Percentiles rank a stretch among this genome's conserved stretches.
Evolutionary conservation across 2,888 invertebrate genomes (phyloP).

Genomic region (Carabus problematicus): DNA sequence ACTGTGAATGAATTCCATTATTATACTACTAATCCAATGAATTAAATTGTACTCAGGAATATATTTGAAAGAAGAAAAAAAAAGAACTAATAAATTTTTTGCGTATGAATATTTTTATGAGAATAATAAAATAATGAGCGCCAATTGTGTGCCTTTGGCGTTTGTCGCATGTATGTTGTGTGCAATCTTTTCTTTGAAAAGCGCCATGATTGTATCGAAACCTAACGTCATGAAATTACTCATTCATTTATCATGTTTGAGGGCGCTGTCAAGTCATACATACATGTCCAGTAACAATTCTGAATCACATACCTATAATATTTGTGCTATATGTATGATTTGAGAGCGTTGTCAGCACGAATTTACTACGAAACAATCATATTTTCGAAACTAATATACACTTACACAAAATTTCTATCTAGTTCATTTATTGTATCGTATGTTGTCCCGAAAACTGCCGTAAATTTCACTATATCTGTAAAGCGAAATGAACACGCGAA

Average conservation of each 20-base stretch:
- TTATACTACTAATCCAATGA: constrained; percentile 35
- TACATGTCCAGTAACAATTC: constrained; percentile 15
- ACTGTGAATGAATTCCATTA: constrained; percentile 34
- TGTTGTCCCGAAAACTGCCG: constrained; percentile 8
- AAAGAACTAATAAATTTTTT: constrained; percentile 35
- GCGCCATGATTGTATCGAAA: constrained; percentile 38
- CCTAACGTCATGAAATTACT: constrained; percentile 3
- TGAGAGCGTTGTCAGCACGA: constrained; percentile 2
- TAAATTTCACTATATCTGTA: constrained; percentile 4
- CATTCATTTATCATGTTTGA: constrained; percentile 11
- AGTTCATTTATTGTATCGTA: no score
- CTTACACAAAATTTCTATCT: not conserved
- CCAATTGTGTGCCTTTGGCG: constrained; percentile 40
- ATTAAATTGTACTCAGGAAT: constrained; percentile 40
- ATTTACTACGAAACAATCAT: constrained; percentile 18
- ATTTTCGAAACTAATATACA: not conserved
- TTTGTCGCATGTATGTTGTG: constrained; percentile 39
- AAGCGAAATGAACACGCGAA: no score
- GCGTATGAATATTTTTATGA: constrained; percentile 42
- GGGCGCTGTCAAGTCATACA: constrained; percentile 8
- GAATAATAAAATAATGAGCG: constrained; percentile 25
- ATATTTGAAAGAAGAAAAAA: constrained; percentile 30
- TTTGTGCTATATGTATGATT: no score
- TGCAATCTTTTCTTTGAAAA: constrained; percentile 31
- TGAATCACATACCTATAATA: not conserved